Evolutionary conservation across 1,140 invertebrate species (phyloP).

Genomic region (Pantala flavescens): DNA sequence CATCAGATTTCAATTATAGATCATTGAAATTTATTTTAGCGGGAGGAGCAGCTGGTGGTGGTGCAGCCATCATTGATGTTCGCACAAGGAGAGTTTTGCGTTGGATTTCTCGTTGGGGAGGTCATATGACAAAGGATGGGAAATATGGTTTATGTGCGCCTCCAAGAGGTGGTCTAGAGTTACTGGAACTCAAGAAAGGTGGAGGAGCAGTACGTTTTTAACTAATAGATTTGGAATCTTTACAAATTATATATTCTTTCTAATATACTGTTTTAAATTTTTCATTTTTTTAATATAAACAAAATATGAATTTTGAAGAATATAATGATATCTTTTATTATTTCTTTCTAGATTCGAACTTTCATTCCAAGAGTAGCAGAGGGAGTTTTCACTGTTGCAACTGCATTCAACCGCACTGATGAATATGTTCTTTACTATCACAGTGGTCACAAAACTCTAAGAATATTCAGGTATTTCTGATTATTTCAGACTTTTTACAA

Average conservation of each 20-base stretch:
- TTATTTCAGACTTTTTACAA: slow-evolving; percentile 19
- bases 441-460: slow-evolving; percentile 81
- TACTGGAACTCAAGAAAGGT: slow-evolving; percentile 77
- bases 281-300: too few relatives aligned
- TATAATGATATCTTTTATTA: neutral
- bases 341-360: slow-evolving; percentile 49
- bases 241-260: too few relatives aligned
- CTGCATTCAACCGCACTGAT: slow-evolving; percentile 86
- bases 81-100: slow-evolving; percentile 29
- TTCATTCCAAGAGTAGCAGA: slow-evolving; percentile 89
- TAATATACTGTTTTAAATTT: too few relatives aligned
- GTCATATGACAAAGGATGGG: slow-evolving; percentile 73
- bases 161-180: slow-evolving; percentile 78
- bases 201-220: slow-evolving; percentile 32
- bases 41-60: neutral
- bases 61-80: neutral
- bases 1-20: too few relatives aligned
- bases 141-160: slow-evolving; percentile 89
- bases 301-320: too few relatives aligned
- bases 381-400: slow-evolving; percentile 92
- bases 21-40: neutral
- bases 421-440: slow-evolving; percentile 96
- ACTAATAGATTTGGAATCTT: too few relatives aligned
- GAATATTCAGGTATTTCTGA: slow-evolving; percentile 64
- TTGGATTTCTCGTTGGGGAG: slow-evolving; percentile 70